Base-by-base conservation (phyloP, 2,888 invertebrate species). In the Andrena camellia region DNA sequence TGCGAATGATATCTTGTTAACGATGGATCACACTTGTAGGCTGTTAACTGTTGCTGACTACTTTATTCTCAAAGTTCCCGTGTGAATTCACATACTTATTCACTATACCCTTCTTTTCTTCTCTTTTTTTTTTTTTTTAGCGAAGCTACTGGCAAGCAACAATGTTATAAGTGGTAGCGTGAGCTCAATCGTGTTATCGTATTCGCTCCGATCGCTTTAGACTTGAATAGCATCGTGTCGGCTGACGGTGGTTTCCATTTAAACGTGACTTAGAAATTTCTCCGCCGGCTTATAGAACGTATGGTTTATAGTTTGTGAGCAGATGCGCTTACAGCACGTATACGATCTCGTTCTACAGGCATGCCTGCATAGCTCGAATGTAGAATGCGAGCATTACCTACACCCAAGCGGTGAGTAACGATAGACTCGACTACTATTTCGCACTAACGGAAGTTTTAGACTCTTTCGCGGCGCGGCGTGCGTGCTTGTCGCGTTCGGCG, bases 51-150 rank as follows among this genome's bases (percentile, higher is more conserved):
- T 57, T 33, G 29, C 20, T 20, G 54, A 87, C 87, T 84, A 79
- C 73, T 86, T 80, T 63, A 68, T 86, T 72, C 67, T 68, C 60
- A 71, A 77, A 75, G 70, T 86, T 71, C 60, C 80, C 75, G 80
- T 83, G 72, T 79, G 75, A 75, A n/a, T n/a, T n/a, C n/a, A n/a
- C n/a, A 20, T 29, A 26, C 29, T 67, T 26, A 60, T 70, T 52
- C 48, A 63, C 54, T 42, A 17, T 17, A 17, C 13, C 42, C 42
- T 42, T 42, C 4, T 42, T 42, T 42, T 13, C 23, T n/a, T 35
- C 62, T n/a, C 1, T 7, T 35, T 31, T 66, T 48, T 26, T 20
- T n/a, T n/a, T n/a, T n/a, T 67, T 48, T 29, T 20, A 26, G 5
- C 29, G 42, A 59, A 20, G 63, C 20, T 26, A 6, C 23, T 20